Evolutionary conservation across 1,140 invertebrate species (phyloP).

Genomic region (Geopemphigus sp.): DNA sequence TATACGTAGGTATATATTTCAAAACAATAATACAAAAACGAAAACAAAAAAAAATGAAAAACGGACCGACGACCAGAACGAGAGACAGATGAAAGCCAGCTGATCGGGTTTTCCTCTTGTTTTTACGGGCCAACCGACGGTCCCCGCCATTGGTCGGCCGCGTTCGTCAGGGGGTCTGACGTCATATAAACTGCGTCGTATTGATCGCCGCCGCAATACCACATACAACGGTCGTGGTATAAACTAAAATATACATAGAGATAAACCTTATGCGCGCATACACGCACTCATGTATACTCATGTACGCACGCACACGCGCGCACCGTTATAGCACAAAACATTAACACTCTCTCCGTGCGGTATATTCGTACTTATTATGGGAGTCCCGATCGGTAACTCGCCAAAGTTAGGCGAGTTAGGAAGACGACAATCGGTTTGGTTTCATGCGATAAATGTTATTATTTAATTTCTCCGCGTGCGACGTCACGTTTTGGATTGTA

Average conservation of each 20-base stretch:
- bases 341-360: too few species aligned
- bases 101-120: conserved; percentile 34
- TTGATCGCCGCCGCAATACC: conserved; percentile 41
- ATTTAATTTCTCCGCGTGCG: too few species aligned
- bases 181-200: conserved; percentile 49
- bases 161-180: conserved; percentile 27
- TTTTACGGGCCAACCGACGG: conserved; percentile 32
- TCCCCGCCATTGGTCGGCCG: neutral
- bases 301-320: neutral
- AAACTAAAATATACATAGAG: neutral
- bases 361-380: too few species aligned
- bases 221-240: neutral
- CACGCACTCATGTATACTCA: neutral
- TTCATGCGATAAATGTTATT: too few species aligned
- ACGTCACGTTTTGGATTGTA: too few species aligned
- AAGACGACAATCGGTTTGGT: too few species aligned
- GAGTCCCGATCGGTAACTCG: too few species aligned
- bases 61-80: conserved; percentile 45
- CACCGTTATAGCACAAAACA: too few species aligned
- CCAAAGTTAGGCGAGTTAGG: too few species aligned
- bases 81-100: conserved; percentile 49
- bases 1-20: neutral
- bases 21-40: conserved; percentile 46
- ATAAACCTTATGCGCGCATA: neutral
- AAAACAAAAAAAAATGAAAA: conserved; percentile 44